A percentile compares a stretch with the other conserved stretches of the same genome.
These are phyloP conservation scores for Galaxias olidus DNA, from an alignment of 2,797 vertebrate species.

Conservation along the genomic window DNA sequence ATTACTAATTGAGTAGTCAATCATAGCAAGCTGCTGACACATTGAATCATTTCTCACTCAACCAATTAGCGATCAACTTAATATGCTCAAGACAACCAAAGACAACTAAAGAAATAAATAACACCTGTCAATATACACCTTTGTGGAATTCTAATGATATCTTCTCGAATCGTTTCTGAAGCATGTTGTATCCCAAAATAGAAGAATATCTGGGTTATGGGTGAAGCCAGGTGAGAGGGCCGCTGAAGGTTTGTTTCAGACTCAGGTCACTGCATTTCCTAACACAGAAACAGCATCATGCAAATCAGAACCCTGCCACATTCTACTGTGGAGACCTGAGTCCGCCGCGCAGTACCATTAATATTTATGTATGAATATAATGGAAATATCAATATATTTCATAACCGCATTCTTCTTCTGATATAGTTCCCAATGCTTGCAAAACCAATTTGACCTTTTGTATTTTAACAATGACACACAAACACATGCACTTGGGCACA, in stretches of 20 bases:
- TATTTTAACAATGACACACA: background rate
- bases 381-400: constrained; percentile 35
- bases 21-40: too few species aligned
- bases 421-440: constrained; percentile 10
- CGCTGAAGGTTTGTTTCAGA: background rate
- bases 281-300: background rate
- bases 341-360: constrained; percentile 34
- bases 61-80: too few species aligned
- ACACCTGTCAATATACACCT: too few species aligned
- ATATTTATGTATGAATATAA: constrained; percentile 43
- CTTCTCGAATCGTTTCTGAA: too few species aligned
- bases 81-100: too few species aligned
- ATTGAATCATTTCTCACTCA: too few species aligned
- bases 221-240: background rate
- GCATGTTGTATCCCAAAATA: too few species aligned
- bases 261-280: background rate
- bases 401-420: constrained; percentile 19
- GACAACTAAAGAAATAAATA: too few species aligned
- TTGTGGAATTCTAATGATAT: too few species aligned
- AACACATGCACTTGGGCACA: constrained; percentile 1
- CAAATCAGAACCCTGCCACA: background rate
- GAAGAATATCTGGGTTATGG: background rate
- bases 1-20: too few species aligned
- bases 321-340: constrained; percentile 16
- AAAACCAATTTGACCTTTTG: constrained; percentile 15